These are phyloP conservation scores for Otus sunia DNA, from an alignment of 2,113 vertebrate genomes.

Conservation along the genomic window DNA sequence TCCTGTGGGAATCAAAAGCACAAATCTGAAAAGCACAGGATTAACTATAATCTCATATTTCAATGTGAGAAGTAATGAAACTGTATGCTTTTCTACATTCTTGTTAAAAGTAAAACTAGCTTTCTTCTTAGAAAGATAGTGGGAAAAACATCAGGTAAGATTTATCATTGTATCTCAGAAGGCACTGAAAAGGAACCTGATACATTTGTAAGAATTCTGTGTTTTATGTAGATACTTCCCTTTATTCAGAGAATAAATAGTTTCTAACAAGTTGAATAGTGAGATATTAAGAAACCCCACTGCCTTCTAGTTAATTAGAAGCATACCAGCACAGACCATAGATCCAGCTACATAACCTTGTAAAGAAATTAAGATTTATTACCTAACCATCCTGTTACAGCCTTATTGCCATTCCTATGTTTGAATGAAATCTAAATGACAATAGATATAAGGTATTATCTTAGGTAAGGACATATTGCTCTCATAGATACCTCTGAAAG, in stretches of 20 bases:
- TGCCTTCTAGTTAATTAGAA: not conserved
- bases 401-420: not conserved
- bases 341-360: not conserved
- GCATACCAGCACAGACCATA: not conserved
- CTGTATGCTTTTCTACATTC: not conserved
- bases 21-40: not conserved
- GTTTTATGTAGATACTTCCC: not conserved
- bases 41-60: slow-evolving; percentile 11
- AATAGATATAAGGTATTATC: not conserved
- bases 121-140: not conserved
- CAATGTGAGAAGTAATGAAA: not conserved
- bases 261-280: not conserved
- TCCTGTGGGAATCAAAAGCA: not conserved
- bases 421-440: not conserved
- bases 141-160: not conserved
- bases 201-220: not conserved
- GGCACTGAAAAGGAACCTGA: not conserved
- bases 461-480: not conserved
- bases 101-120: not conserved
- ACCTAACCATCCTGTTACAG: not conserved
- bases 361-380: not conserved
- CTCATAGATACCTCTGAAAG: not conserved
- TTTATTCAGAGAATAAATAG: not conserved
- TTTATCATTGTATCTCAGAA: not conserved
- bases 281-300: not conserved